phyloP scores from a whole-genome alignment of 2,113 vertebrate genomes.

The Pelusios castaneus region DNA sequence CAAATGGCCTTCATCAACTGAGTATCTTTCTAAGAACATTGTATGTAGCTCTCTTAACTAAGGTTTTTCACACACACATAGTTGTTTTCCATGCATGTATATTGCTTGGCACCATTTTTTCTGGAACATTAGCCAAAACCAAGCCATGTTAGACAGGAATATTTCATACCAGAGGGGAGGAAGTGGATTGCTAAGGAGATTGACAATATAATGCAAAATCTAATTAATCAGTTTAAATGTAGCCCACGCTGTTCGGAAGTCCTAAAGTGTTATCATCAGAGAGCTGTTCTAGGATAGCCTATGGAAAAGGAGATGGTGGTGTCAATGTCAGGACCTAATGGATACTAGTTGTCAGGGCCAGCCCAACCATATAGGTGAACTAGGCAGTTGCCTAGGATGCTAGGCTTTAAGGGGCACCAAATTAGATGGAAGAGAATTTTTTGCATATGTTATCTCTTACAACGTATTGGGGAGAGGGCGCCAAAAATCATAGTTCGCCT shows the following conservation, averaged over 20 bases:
- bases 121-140: background rate
- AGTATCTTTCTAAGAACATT: background rate
- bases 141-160: background rate
- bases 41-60: background rate
- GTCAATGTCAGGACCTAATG: background rate
- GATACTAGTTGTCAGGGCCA: background rate
- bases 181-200: conserved; percentile 1
- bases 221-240: background rate
- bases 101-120: background rate
- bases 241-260: background rate
- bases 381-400: too few relatives aligned
- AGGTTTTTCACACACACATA: background rate
- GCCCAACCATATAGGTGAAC: too few relatives aligned
- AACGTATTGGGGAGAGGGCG: too few relatives aligned
- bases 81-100: background rate
- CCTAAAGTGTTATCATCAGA: background rate
- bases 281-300: background rate
- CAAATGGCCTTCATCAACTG: conserved; percentile 20
- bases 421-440: too few relatives aligned
- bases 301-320: background rate
- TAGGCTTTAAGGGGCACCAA: too few relatives aligned
- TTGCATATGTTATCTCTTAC: too few relatives aligned
- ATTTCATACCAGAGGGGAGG: background rate
- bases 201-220: background rate
- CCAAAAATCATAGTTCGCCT: too few relatives aligned